Conservation (phyloP, 2,797 vertebrate genomes). For the Podarcis lilfordi region DNA sequence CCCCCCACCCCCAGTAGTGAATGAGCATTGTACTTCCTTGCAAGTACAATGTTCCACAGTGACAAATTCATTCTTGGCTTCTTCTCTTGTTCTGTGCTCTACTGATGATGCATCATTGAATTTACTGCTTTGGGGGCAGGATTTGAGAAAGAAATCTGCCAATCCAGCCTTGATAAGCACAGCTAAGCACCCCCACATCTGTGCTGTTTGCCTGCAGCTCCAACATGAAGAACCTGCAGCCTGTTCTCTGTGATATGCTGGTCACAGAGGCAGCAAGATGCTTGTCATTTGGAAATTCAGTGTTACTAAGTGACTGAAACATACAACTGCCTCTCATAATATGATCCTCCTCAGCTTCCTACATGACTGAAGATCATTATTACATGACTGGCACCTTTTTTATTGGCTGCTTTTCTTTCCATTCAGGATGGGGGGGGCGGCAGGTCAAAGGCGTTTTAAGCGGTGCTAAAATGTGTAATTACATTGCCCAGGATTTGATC, state of each 20-base stretch:
- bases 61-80: background rate
- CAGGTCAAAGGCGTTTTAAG: background rate
- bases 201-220: background rate
- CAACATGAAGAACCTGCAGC: background rate
- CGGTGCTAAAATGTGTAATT: background rate
- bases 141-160: background rate
- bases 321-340: background rate
- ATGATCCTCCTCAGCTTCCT: slow-evolving; percentile 5
- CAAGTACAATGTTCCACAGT: background rate
- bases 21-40: fast-evolving
- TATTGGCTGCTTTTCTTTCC: background rate
- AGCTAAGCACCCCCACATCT: background rate
- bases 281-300: slow-evolving; percentile 32
- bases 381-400: background rate
- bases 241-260: background rate
- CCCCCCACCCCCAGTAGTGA: too few relatives aligned
- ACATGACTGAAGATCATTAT: fast-evolving
- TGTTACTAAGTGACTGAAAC: background rate
- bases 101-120: background rate
- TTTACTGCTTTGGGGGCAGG: background rate
- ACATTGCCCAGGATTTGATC: too few relatives aligned
- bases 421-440: background rate
- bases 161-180: background rate
- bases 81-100: background rate
- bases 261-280: background rate